Conservation (phyloP, 1,140 invertebrate genomes). For the Drosophila funebris region DNA sequence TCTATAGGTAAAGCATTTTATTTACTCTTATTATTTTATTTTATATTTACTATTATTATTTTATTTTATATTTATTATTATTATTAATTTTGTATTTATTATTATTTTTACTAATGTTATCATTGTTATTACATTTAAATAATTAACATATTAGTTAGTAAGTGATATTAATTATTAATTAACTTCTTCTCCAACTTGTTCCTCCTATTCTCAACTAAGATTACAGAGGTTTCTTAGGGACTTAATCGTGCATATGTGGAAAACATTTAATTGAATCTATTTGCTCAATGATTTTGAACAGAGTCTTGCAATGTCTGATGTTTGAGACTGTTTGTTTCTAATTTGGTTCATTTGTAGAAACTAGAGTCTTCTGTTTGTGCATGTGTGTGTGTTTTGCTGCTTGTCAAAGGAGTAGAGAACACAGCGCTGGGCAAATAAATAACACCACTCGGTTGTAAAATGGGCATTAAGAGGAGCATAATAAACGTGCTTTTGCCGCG, state of each 20-base stretch:
- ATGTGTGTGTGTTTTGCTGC: background rate
- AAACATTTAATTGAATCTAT: background rate
- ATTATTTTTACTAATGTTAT: no score
- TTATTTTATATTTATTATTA: no score
- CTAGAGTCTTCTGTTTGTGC: no score
- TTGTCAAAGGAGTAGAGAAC: constrained; percentile 10
- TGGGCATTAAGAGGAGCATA: constrained; percentile 65
- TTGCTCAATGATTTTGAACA: background rate
- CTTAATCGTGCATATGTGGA: no score
- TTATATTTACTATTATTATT: no score
- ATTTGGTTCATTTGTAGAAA: background rate
- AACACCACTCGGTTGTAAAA: constrained; percentile 64
- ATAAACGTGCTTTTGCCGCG: constrained; percentile 57
- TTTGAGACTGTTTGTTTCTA: background rate
- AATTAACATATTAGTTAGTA: no score
- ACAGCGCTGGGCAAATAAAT: constrained; percentile 57
- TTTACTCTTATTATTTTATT: no score
- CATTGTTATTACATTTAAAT: no score
- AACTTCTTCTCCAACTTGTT: no score
- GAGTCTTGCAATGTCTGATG: background rate
- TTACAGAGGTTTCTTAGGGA: background rate
- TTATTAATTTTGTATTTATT: no score
- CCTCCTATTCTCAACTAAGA: background rate
- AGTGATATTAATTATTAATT: no score
- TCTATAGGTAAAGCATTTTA: no score